A percentile compares a stretch with the other conserved stretches of the same genome.
These are phyloP conservation scores for Chaetodon auriga DNA, from an alignment of 2,113 vertebrate species.

Conservation along the genomic window DNA sequence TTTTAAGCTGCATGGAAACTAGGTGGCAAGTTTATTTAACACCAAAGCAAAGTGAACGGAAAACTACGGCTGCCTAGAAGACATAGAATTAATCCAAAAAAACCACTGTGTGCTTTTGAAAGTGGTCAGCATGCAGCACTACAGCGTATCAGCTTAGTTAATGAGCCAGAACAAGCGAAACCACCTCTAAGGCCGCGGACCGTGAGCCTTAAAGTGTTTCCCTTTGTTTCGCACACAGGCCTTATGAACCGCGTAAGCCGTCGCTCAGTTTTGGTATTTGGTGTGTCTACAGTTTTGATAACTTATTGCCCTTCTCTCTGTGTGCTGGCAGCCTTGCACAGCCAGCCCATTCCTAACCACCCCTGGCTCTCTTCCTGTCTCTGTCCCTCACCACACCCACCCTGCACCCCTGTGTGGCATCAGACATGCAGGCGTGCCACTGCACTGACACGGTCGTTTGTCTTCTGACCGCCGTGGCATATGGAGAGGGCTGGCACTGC, in stretches of 20 bases:
- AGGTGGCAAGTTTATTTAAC: slow-evolving; percentile 1
- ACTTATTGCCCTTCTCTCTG: slow-evolving; percentile 60
- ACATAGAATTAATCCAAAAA: neutral
- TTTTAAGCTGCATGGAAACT: neutral
- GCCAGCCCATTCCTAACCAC: slow-evolving; percentile 35
- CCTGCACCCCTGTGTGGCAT: slow-evolving; percentile 65
- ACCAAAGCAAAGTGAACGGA: neutral
- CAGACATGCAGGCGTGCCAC: slow-evolving; percentile 71
- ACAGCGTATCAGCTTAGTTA: slow-evolving; percentile 2
- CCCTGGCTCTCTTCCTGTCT: slow-evolving; percentile 52
- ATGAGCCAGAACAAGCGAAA: slow-evolving; percentile 32
- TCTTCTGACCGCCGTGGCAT: slow-evolving; percentile 81
- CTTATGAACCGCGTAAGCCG: slow-evolving; percentile 38
- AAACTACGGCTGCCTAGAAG: neutral
- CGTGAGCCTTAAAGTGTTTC: slow-evolving; percentile 12
- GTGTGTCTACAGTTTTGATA: slow-evolving; percentile 64
- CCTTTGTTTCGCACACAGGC: slow-evolving; percentile 37
- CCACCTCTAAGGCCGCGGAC: neutral
- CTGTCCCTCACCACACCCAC: slow-evolving; percentile 64
- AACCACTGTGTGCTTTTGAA: neutral
- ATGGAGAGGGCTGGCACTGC: slow-evolving; percentile 82
- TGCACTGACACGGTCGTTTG: slow-evolving; percentile 78
- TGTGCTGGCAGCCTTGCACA: slow-evolving; percentile 49
- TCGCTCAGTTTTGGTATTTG: slow-evolving; percentile 45
- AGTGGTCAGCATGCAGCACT: slow-evolving; percentile 1